Evolutionary conservation across 2,797 vertebrate species (phyloP).

Genomic region (Mormyrus proboscirostris): DNA sequence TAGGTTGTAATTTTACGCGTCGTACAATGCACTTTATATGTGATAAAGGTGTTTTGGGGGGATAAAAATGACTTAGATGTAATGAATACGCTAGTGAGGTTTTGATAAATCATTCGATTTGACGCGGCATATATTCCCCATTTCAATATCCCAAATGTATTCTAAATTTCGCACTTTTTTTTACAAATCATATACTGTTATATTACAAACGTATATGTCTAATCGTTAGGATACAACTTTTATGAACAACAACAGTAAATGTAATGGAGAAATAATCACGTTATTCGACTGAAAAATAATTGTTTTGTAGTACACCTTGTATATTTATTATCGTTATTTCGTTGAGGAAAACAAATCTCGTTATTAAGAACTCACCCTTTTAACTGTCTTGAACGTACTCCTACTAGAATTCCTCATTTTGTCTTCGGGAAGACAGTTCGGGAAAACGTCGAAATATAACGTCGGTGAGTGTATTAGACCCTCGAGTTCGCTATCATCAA

Average conservation of each 20-base stretch:
- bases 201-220: not conserved
- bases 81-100: not conserved
- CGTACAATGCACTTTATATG: not conserved
- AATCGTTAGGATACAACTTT: not conserved
- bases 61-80: not conserved
- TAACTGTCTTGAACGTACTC: not conserved
- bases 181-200: not conserved
- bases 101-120: not conserved
- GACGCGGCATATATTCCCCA: not conserved
- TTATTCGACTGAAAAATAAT: not conserved
- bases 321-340: not conserved
- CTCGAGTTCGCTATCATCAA: not conserved
- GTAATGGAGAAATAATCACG: not conserved
- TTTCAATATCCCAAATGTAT: not conserved
- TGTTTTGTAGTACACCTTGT: not conserved
- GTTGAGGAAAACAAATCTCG: not conserved
- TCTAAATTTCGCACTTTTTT: not conserved
- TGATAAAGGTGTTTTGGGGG: not conserved
- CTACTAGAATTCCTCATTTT: conserved; percentile 3
- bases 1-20: not conserved
- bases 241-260: not conserved
- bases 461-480: not conserved
- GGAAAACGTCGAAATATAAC: not conserved
- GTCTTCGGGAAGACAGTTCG: not conserved
- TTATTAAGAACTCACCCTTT: conserved; percentile 17